These are phyloP conservation scores for Propithecus perrieri DNA, from an alignment of 2,797 vertebrate genomes.

Conservation along the genomic window DNA sequence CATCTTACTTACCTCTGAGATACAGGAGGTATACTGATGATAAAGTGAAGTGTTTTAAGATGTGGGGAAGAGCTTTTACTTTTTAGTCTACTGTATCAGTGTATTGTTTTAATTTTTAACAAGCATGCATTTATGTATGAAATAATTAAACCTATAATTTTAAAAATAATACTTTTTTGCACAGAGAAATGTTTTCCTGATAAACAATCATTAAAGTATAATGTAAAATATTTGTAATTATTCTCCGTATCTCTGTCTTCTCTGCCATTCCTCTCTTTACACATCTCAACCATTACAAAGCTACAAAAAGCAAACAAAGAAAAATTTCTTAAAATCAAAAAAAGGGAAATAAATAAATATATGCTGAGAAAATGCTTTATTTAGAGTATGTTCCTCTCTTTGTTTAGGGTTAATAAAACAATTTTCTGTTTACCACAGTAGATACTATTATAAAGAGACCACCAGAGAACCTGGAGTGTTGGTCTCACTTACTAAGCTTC, in stretches of 20 bases:
- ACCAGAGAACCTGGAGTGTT: neutral
- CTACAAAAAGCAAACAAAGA: slow-evolving; percentile 1
- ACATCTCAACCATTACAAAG: neutral
- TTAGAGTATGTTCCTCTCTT: neutral
- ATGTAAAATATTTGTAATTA: slow-evolving; percentile 52
- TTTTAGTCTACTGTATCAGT: neutral
- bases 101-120: slow-evolving; percentile 33
- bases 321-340: slow-evolving; percentile 16
- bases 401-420: neutral
- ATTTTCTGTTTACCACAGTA: neutral
- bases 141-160: slow-evolving; percentile 8
- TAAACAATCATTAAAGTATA: slow-evolving; percentile 29
- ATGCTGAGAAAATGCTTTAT: neutral
- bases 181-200: neutral
- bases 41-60: neutral
- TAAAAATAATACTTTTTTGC: neutral
- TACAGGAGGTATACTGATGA: neutral
- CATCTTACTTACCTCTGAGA: neutral
- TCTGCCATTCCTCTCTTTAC: slow-evolving; percentile 22
- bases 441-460: neutral
- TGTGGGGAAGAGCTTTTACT: neutral
- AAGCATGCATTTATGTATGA: neutral
- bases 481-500: neutral
- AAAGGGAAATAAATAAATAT: neutral
- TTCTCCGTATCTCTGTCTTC: neutral